A percentile compares a stretch with the other conserved stretches of the same genome.
Conservation (phyloP, 2,888 invertebrate genomes). For the Camptogramma bilineatum region DNA sequence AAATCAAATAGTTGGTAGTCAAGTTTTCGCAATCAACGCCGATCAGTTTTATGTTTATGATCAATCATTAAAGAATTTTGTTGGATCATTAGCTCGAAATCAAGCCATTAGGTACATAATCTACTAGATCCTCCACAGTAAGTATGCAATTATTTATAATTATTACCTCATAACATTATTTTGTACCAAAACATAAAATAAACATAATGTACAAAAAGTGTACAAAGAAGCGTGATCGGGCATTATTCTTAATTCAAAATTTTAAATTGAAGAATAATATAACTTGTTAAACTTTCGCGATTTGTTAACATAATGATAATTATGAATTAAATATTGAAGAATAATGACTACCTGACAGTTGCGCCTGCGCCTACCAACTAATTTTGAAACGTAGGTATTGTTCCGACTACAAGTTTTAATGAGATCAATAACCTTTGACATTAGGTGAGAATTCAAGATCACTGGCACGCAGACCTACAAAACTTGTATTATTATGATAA, state of each 20-base stretch:
- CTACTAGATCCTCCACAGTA: not conserved
- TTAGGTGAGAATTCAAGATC: slow-evolving; percentile 54
- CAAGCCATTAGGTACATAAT: not conserved
- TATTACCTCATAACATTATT: not conserved
- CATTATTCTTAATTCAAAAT: slow-evolving; percentile 56
- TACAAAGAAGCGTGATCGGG: slow-evolving; percentile 59
- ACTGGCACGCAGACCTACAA: slow-evolving; percentile 28
- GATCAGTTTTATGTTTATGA: not conserved
- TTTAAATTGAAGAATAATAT: slow-evolving; percentile 71
- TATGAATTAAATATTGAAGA: slow-evolving; percentile 59
- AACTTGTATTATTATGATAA: slow-evolving; percentile 32
- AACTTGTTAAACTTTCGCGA: too few species aligned
- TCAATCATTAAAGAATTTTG: not conserved
- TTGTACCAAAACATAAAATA: slow-evolving; percentile 53
- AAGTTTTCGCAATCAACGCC: not conserved
- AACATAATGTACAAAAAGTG: slow-evolving; percentile 29
- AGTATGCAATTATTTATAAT: not conserved
- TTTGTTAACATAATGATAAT: too few species aligned
- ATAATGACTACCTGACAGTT: slow-evolving; percentile 60
- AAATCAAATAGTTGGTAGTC: not conserved
- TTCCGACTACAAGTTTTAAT: slow-evolving; percentile 44
- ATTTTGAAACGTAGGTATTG: slow-evolving; percentile 51
- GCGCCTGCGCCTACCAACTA: slow-evolving; percentile 59
- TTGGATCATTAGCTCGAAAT: not conserved
- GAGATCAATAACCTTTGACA: slow-evolving; percentile 60